phyloP scores from a whole-genome alignment of 2,888 invertebrate genomes.

The Notocelia uddmanniana region DNA sequence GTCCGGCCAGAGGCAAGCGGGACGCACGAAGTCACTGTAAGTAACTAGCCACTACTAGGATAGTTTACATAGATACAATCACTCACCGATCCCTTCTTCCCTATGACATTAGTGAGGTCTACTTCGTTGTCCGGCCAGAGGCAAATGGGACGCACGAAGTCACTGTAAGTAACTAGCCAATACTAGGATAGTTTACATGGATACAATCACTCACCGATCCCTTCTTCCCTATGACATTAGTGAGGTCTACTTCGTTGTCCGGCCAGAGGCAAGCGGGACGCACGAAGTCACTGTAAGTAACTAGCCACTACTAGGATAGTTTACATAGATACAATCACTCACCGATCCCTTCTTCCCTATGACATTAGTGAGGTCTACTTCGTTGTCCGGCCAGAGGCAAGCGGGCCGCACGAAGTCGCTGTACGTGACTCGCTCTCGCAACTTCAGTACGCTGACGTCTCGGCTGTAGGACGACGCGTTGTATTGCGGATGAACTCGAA shows the following conservation, averaged over 20 bases:
- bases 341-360: slow-evolving; percentile 82
- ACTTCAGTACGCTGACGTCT: slow-evolving; percentile 85
- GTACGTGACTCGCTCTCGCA: slow-evolving; percentile 79
- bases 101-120: slow-evolving; percentile 74
- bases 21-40: slow-evolving; percentile 84
- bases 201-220: slow-evolving; percentile 74
- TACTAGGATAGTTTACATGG: too few relatives aligned
- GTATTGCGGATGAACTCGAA: slow-evolving; percentile 85
- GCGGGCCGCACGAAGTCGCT: slow-evolving; percentile 85
- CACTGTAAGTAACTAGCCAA: slow-evolving; percentile 63
- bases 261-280: slow-evolving; percentile 88
- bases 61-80: slow-evolving; percentile 61
- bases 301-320: slow-evolving; percentile 60
- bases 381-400: slow-evolving; percentile 86
- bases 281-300: slow-evolving; percentile 83
- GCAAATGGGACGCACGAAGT: slow-evolving; percentile 86
- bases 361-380: slow-evolving; percentile 70
- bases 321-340: slow-evolving; percentile 4
- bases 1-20: slow-evolving; percentile 87
- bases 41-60: slow-evolving; percentile 42
- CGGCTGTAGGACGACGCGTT: slow-evolving; percentile 82
- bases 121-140: slow-evolving; percentile 82
- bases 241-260: slow-evolving; percentile 70
- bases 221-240: slow-evolving; percentile 75
- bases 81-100: slow-evolving; percentile 79